A percentile compares a stretch with the other conserved stretches of the same genome.
phyloP scores from a whole-genome alignment of 2,888 invertebrate genomes.

The Crocallis elinguaria region DNA sequence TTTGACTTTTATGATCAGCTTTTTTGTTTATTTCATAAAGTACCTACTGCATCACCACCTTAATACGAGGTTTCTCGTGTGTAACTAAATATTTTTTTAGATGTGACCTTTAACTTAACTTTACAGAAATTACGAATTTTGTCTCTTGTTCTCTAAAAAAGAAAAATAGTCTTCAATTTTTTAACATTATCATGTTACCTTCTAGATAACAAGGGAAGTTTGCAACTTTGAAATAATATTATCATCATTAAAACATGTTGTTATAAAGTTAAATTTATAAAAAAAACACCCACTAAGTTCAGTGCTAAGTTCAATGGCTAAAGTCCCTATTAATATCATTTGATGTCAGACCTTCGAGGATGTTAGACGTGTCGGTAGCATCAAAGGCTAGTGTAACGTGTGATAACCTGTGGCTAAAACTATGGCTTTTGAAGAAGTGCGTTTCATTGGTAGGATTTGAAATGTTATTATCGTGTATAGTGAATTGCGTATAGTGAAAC shows the following conservation, averaged over 20 bases:
- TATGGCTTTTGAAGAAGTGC: neutral
- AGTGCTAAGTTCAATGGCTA: too few species aligned
- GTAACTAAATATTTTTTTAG: too few species aligned
- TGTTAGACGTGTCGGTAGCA: neutral
- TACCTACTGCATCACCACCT: too few species aligned
- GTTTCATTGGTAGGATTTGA: neutral
- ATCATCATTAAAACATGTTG: conserved; percentile 3
- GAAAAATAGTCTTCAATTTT: neutral
- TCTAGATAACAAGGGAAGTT: conserved; percentile 35
- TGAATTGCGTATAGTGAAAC: too few species aligned
- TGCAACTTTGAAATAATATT: conserved; percentile 13
- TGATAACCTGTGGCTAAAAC: too few species aligned
- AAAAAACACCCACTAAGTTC: neutral
- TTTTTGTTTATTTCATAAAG: too few species aligned
- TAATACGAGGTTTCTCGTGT: too few species aligned
- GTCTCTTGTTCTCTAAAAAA: neutral
- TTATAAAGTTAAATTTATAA: conserved; percentile 21
- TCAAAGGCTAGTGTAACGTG: too few species aligned
- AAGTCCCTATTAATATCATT: too few species aligned
- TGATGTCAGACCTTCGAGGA: neutral
- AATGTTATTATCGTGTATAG: too few species aligned
- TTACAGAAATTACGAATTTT: neutral
- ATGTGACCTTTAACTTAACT: too few species aligned
- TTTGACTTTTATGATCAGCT: too few species aligned
- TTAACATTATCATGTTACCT: conserved; percentile 22